Conservation (phyloP, 2,797 vertebrate species). For the Paramormyrops hopkinsi region DNA sequence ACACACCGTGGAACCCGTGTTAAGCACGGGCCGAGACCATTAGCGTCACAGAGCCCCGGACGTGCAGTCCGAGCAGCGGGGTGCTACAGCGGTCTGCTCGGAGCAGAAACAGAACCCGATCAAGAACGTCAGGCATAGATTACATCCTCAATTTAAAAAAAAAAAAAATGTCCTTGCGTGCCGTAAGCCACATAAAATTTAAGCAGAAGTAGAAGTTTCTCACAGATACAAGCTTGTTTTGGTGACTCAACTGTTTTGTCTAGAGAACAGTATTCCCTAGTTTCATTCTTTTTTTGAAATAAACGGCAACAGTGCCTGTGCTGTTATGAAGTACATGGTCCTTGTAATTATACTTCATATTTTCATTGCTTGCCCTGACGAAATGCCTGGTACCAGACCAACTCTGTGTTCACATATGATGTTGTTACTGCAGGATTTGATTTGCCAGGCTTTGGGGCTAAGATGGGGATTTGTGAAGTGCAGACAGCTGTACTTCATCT, state of each 20-base stretch:
- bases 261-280: not conserved
- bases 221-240: slow-evolving; percentile 30
- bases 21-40: not conserved
- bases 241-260: slow-evolving; percentile 36
- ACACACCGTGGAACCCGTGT: not conserved
- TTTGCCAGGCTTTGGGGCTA: slow-evolving; percentile 33
- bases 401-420: not conserved
- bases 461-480: slow-evolving; percentile 25
- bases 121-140: not conserved
- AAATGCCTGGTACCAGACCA: slow-evolving; percentile 28
- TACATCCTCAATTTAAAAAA: not conserved
- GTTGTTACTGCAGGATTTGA: not conserved
- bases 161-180: not conserved
- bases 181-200: not conserved
- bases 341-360: not conserved
- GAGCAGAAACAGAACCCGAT: not conserved
- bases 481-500: slow-evolving; percentile 17
- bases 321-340: not conserved
- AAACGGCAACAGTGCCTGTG: not conserved
- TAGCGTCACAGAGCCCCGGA: slow-evolving; percentile 13
- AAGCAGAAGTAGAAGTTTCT: slow-evolving; percentile 53
- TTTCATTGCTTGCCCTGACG: slow-evolving; percentile 8
- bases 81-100: not conserved
- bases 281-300: slow-evolving; percentile 11
- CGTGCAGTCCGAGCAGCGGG: slow-evolving; percentile 38